Conservation (phyloP, 2,888 invertebrate species). For the Scelioninae gen. 1 region DNA sequence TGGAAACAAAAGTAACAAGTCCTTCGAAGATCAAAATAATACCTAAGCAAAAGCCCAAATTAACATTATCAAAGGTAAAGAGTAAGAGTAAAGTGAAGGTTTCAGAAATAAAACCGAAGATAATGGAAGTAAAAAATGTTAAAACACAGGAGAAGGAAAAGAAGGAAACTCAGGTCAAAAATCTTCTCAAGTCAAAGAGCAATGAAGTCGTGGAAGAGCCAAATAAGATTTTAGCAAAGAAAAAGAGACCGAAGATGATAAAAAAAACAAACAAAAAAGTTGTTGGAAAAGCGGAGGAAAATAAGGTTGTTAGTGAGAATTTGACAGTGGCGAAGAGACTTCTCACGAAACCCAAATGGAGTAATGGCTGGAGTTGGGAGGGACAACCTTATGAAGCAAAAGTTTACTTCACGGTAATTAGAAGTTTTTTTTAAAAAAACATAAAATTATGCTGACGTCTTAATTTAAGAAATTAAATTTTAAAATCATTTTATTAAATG, state of each 20-base stretch:
- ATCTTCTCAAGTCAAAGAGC: conserved; percentile 67
- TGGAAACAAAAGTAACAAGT: conserved; percentile 66
- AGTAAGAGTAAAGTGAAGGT: conserved; percentile 72
- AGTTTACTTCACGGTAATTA: conserved; percentile 93
- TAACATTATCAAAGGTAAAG: conserved; percentile 73
- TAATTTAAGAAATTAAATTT: not conserved
- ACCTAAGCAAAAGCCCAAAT: conserved; percentile 71
- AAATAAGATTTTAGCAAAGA: conserved; percentile 74
- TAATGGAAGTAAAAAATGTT: conserved; percentile 55
- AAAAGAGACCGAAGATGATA: conserved; percentile 83
- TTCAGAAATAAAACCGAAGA: conserved; percentile 69
- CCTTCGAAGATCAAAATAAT: conserved; percentile 60
- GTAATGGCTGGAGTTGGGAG: conserved; percentile 97
- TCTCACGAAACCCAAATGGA: conserved; percentile 89
- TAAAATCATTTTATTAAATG: not conserved
- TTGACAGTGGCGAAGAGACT: conserved; percentile 83
- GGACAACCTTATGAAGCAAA: conserved; percentile 92
- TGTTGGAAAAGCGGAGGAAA: conserved; percentile 80
- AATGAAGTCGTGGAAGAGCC: conserved; percentile 69
- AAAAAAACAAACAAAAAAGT: conserved; percentile 82
- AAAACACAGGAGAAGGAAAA: conserved; percentile 55
- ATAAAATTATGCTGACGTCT: no score
- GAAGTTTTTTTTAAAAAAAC: no score
- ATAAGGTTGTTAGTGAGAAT: conserved; percentile 81
- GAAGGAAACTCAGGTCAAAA: conserved; percentile 45